These are phyloP conservation scores for Lepus townsendii DNA, from an alignment of 2,797 vertebrate genomes.

Conservation along the genomic window DNA sequence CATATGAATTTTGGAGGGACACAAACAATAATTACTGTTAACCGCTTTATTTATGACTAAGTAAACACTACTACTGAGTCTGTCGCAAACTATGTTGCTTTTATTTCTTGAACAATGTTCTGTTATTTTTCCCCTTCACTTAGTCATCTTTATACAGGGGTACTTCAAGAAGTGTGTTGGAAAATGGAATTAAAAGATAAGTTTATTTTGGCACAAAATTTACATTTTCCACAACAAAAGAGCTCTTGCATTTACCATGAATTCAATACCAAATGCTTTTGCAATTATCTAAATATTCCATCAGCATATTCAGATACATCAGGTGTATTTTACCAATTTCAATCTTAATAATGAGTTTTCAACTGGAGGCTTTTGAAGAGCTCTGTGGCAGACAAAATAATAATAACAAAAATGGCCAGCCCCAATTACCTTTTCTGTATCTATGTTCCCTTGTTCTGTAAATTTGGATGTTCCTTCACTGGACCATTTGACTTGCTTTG, in stretches of 20 bases:
- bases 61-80: not conserved
- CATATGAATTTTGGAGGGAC: not conserved
- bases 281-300: not conserved
- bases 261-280: conserved; percentile 16
- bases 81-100: conserved; percentile 9
- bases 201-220: too few species aligned
- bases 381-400: not conserved
- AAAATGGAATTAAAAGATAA: too few species aligned
- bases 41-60: not conserved
- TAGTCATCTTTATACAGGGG: conserved; percentile 17
- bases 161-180: too few species aligned
- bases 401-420: not conserved
- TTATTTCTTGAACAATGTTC: conserved; percentile 28
- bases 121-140: not conserved
- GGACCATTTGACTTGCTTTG: conserved; percentile 1
- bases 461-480: not conserved
- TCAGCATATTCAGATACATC: not conserved
- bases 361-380: not conserved
- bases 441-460: not conserved
- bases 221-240: too few species aligned
- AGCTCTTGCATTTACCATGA: not conserved
- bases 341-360: not conserved
- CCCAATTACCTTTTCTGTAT: not conserved
- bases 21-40: not conserved
- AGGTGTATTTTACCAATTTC: not conserved